Conservation (phyloP, 2,113 vertebrate genomes). For the Ibidorhyncha struthersii region DNA sequence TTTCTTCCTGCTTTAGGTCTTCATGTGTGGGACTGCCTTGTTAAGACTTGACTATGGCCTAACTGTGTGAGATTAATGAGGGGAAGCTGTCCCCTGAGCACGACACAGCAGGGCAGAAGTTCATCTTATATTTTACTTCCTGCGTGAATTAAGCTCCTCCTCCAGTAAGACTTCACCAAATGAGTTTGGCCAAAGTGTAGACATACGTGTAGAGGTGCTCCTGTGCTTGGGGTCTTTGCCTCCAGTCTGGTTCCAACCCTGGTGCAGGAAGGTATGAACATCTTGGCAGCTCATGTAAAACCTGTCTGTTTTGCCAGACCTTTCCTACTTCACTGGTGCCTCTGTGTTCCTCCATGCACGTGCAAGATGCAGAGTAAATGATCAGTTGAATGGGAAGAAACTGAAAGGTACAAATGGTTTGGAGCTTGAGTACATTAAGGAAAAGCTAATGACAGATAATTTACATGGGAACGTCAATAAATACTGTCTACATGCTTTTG, state of each 20-base stretch:
- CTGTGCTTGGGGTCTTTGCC: neutral
- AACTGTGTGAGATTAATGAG: neutral
- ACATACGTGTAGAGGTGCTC: neutral
- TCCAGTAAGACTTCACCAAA: neutral
- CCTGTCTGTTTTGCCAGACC: neutral
- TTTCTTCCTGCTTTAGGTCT: neutral
- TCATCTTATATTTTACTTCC: neutral
- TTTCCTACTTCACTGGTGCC: neutral
- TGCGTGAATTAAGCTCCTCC: neutral
- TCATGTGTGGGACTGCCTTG: neutral
- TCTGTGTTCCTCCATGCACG: neutral
- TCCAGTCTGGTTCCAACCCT: neutral
- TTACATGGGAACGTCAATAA: neutral
- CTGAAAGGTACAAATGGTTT: neutral
- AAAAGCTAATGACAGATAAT: neutral
- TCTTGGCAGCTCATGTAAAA: neutral
- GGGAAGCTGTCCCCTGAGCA: neutral
- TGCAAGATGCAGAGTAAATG: neutral
- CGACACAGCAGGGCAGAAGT: neutral
- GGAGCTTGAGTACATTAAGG: neutral
- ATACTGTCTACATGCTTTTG: neutral
- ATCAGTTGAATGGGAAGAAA: neutral
- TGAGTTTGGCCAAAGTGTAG: accelerated
- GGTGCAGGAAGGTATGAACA: neutral
- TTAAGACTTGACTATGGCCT: neutral